A percentile compares a stretch with the other conserved stretches of the same genome.
These are phyloP conservation scores for Eupithecia vulgata DNA, from an alignment of 2,888 invertebrate genomes.

Conservation along the genomic window DNA sequence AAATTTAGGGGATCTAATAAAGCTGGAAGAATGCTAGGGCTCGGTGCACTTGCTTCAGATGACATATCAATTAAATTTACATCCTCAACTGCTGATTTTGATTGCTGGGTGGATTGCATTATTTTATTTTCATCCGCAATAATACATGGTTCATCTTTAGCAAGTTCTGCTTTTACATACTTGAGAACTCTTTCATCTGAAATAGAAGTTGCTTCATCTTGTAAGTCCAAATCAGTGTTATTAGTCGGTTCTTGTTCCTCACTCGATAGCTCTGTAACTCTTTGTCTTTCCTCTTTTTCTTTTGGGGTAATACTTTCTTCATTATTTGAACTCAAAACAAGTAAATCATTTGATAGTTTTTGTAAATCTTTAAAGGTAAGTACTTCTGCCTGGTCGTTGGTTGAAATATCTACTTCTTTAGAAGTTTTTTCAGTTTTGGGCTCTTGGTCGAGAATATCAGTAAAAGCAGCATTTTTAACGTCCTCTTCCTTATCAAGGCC, in stretches of 20 bases:
- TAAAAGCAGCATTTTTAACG: constrained; percentile 16
- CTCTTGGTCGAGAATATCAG: constrained; percentile 2
- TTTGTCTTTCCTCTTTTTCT: constrained; percentile 12
- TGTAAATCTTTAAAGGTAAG: constrained; percentile 62
- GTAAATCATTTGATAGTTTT: constrained; percentile 63
- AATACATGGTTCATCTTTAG: constrained; percentile 24
- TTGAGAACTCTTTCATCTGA: constrained; percentile 3
- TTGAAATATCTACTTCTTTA: constrained; percentile 7
- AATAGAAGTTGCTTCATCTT: constrained; percentile 8
- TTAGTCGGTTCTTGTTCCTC: constrained; percentile 3
- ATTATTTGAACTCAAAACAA: constrained; percentile 45
- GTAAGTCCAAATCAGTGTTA: constrained; percentile 7
- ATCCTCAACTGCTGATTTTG: constrained; percentile 21
- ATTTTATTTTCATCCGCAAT: constrained; percentile 16
- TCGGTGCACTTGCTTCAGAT: constrained; percentile 58
- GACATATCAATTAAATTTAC: constrained; percentile 51
- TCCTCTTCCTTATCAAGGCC: not conserved
- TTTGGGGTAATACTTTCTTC: constrained; percentile 24
- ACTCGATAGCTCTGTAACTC: not conserved
- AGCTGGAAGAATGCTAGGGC: constrained; percentile 45
- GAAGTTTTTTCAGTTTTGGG: not conserved
- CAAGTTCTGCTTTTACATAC: not conserved
- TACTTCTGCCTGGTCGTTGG: constrained; percentile 19
- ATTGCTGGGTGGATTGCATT: constrained; percentile 4
- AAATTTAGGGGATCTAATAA: constrained; percentile 33